Conservation (phyloP, 2,113 vertebrate species). For the Geothlypis trichas region DNA sequence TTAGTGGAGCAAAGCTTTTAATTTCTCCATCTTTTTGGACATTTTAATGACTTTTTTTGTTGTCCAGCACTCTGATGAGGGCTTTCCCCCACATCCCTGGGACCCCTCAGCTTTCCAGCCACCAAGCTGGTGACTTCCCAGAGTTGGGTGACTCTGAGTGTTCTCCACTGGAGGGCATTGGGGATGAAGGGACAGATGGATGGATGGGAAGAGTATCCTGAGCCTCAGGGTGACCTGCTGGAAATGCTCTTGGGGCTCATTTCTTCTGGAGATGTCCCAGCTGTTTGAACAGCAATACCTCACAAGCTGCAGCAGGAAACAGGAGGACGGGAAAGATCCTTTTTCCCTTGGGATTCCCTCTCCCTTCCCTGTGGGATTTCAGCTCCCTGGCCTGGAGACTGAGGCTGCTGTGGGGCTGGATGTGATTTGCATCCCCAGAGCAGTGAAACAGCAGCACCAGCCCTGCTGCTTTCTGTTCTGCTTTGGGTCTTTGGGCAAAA, state of each 20-base stretch:
- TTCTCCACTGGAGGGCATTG: accelerated
- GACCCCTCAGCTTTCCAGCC: neutral
- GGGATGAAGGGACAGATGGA: neutral
- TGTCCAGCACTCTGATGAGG: neutral
- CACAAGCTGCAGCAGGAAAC: neutral
- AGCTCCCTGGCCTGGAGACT: neutral
- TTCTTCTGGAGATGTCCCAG: neutral
- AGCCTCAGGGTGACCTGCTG: neutral
- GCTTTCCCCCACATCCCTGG: neutral
- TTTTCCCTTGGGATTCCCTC: neutral
- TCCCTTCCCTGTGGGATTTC: neutral
- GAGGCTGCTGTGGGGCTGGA: neutral
- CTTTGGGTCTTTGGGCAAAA: neutral
- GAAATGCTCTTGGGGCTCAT: neutral
- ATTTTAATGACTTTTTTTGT: neutral
- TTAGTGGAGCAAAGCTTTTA: neutral
- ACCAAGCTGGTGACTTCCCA: neutral
- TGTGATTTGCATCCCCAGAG: neutral
- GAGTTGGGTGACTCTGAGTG: neutral
- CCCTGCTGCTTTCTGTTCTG: neutral
- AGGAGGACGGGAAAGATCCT: accelerated
- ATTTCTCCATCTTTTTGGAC: neutral
- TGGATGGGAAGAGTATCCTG: neutral
- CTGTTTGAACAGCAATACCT: neutral
- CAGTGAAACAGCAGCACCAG: neutral